Percentiles rank a stretch among this genome's conserved stretches.
Conservation (phyloP, 2,113 vertebrate species). For the Maccullochella peelii region DNA sequence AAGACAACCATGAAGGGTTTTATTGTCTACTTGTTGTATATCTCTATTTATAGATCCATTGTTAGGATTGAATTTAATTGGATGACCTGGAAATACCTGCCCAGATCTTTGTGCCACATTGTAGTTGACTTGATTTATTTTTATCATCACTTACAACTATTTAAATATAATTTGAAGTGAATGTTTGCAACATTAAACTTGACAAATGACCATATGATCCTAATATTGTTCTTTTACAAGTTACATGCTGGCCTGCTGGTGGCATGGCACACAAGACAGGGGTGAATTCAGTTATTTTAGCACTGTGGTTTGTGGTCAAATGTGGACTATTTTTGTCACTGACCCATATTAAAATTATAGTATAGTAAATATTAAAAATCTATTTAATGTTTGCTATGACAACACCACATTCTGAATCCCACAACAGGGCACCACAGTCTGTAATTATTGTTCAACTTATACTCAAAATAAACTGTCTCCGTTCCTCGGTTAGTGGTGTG, state of each 20-base stretch:
- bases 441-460: constrained; percentile 54
- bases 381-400: constrained; percentile 53
- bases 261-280: constrained; percentile 6
- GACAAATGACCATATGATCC: constrained; percentile 32
- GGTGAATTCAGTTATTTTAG: constrained; percentile 34
- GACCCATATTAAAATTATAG: constrained; percentile 29
- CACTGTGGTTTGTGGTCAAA: constrained; percentile 11
- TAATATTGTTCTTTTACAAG: constrained; percentile 10
- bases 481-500: constrained; percentile 10
- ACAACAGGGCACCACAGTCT: constrained; percentile 26
- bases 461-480: constrained; percentile 53
- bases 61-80: constrained; percentile 17
- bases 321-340: constrained; percentile 39
- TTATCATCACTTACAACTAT: neutral
- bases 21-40: neutral
- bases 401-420: constrained; percentile 29
- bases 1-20: constrained; percentile 5
- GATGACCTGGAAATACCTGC: constrained; percentile 26
- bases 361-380: constrained; percentile 30
- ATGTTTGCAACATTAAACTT: neutral
- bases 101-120: neutral
- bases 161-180: constrained; percentile 10
- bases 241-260: neutral
- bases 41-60: constrained; percentile 1
- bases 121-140: constrained; percentile 26